These are phyloP conservation scores for Brachyhypopomus occidentalis DNA, from an alignment of 2,113 vertebrate genomes.

Conservation along the genomic window DNA sequence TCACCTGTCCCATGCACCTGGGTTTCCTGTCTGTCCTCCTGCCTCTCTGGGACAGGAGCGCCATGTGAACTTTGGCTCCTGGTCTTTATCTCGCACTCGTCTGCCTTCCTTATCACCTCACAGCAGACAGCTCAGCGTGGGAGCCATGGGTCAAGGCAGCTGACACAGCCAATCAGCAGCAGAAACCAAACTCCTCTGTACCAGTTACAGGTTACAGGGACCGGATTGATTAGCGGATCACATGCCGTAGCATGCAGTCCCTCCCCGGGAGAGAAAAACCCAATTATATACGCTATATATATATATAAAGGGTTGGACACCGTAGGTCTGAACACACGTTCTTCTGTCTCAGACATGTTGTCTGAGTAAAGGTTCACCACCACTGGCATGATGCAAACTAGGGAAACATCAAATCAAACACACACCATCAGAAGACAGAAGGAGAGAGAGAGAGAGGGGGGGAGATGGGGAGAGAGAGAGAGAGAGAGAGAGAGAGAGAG, in stretches of 20 bases:
- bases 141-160: constrained; percentile 63
- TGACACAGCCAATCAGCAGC: constrained; percentile 64
- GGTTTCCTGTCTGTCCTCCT: constrained; percentile 41
- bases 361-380: constrained; percentile 55
- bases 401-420: constrained; percentile 72
- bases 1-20: constrained; percentile 40
- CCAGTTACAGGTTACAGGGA: constrained; percentile 32
- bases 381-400: constrained; percentile 74
- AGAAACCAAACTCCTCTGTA: constrained; percentile 62
- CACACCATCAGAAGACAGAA: constrained; percentile 62
- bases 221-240: constrained; percentile 63
- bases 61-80: constrained; percentile 64
- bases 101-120: constrained; percentile 66
- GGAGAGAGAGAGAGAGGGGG: constrained; percentile 51
- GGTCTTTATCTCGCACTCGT: constrained; percentile 65
- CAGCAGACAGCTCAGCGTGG: constrained; percentile 55
- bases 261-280: constrained; percentile 9
- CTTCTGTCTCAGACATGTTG: constrained; percentile 58
- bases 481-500: constrained; percentile 56
- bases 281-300: background rate
- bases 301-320: constrained; percentile 26
- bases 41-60: constrained; percentile 57
- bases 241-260: constrained; percentile 45
- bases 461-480: constrained; percentile 54
- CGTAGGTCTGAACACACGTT: constrained; percentile 49